phyloP scores from a whole-genome alignment of 2,113 vertebrate species.

The Monopterus albus region DNA sequence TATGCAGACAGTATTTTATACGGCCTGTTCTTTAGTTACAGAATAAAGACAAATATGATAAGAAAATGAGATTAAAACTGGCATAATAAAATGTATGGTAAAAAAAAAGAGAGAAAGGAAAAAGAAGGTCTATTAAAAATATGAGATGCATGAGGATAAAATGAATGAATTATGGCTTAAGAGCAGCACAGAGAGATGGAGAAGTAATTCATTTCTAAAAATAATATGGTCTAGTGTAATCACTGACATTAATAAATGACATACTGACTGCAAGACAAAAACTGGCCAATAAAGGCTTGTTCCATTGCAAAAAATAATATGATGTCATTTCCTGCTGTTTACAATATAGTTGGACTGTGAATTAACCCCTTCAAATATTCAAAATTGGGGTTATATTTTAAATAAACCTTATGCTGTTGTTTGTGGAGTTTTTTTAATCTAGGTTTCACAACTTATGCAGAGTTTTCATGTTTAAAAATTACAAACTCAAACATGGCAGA shows the following conservation, averaged over 20 bases:
- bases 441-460: too few relatives aligned
- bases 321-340: not conserved
- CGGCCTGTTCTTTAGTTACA: conserved; percentile 12
- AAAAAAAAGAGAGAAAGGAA: not conserved
- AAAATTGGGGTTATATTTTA: not conserved
- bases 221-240: not conserved
- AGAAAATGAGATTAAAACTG: conserved; percentile 12
- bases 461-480: too few relatives aligned
- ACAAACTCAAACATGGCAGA: too few relatives aligned
- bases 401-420: not conserved
- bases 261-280: not conserved
- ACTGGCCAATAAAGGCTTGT: not conserved
- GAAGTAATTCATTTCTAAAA: not conserved
- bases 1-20: conserved; percentile 52
- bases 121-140: too few relatives aligned
- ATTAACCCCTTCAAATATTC: too few relatives aligned
- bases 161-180: conserved; percentile 7
- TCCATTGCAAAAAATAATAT: not conserved
- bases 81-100: conserved; percentile 10
- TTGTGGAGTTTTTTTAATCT: too few relatives aligned
- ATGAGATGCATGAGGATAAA: too few relatives aligned
- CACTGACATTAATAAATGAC: not conserved
- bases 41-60: conserved; percentile 37
- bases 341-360: too few relatives aligned
- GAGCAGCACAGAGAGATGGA: conserved; percentile 4